A percentile compares a stretch with the other conserved stretches of the same genome.
These are phyloP conservation scores for Serranus cabrilla DNA, from an alignment of 2,797 vertebrate species.

Conservation along the genomic window DNA sequence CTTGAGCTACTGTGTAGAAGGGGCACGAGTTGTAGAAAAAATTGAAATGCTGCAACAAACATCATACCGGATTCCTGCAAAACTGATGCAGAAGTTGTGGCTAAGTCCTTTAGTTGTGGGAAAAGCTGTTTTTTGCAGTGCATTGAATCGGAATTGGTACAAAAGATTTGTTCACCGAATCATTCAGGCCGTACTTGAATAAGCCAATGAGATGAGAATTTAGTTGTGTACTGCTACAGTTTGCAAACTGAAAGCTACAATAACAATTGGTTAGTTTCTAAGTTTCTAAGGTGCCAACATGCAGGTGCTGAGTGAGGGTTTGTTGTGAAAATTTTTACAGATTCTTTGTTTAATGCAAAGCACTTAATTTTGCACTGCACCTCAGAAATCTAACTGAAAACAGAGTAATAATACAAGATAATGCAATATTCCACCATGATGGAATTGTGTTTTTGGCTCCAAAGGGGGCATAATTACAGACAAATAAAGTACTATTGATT, in stretches of 20 bases:
- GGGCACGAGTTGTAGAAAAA: not conserved
- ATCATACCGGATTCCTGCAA: not conserved
- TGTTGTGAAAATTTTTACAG: not conserved
- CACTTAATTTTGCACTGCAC: constrained; percentile 6
- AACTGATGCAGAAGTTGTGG: not conserved
- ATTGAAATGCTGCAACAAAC: not conserved
- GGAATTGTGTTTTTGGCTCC: constrained; percentile 8
- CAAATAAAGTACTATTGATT: constrained; percentile 34
- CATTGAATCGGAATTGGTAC: too few species aligned
- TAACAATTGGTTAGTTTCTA: too few species aligned
- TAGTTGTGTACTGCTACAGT: too few species aligned
- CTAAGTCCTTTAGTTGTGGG: too few species aligned
- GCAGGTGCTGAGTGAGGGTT: not conserved
- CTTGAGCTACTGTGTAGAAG: too few species aligned
- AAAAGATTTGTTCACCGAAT: too few species aligned
- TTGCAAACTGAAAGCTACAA: too few species aligned
- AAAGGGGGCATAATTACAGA: constrained; percentile 12
- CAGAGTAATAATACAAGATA: constrained; percentile 3
- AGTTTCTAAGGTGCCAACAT: not conserved
- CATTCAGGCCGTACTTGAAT: too few species aligned
- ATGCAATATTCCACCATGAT: constrained; percentile 5
- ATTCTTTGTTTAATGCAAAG: constrained; percentile 1
- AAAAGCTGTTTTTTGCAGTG: too few species aligned
- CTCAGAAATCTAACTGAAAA: constrained; percentile 10
- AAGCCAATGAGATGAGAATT: too few species aligned